A percentile compares a stretch with the other conserved stretches of the same genome.
Conservation (phyloP, 1,140 invertebrate species). For the Dryas iulia region DNA sequence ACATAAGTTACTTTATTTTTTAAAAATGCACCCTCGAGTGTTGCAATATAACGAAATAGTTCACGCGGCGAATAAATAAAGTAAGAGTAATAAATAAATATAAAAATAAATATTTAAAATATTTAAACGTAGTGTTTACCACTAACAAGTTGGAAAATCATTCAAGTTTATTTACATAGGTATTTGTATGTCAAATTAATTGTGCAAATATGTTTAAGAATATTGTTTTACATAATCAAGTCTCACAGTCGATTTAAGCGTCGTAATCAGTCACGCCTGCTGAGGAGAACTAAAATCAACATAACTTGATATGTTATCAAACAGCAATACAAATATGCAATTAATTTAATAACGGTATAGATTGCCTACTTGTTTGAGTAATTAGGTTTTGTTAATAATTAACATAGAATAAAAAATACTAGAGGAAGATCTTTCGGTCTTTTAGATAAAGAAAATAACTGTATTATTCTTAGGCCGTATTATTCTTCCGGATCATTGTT, state of each 20-base stretch:
- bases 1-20: too few species aligned
- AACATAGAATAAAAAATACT: too few species aligned
- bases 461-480: too few species aligned
- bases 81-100: too few species aligned
- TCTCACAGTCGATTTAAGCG: neutral
- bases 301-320: neutral
- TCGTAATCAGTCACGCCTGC: neutral
- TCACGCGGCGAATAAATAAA: too few species aligned
- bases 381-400: neutral
- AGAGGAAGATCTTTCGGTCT: too few species aligned
- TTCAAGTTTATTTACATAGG: neutral
- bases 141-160: neutral
- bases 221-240: neutral
- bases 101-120: neutral
- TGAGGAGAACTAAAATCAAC: neutral
- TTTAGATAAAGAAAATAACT: too few species aligned
- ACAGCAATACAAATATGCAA: neutral
- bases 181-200: neutral
- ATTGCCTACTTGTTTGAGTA: neutral
- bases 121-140: neutral
- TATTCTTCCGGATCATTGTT: too few species aligned
- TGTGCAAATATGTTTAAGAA: neutral
- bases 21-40: too few species aligned
- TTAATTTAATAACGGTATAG: neutral
- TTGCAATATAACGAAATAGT: too few species aligned